These are phyloP conservation scores for Poeciliopsis presidionis DNA, from an alignment of 2,797 vertebrate genomes.

Conservation along the genomic window DNA sequence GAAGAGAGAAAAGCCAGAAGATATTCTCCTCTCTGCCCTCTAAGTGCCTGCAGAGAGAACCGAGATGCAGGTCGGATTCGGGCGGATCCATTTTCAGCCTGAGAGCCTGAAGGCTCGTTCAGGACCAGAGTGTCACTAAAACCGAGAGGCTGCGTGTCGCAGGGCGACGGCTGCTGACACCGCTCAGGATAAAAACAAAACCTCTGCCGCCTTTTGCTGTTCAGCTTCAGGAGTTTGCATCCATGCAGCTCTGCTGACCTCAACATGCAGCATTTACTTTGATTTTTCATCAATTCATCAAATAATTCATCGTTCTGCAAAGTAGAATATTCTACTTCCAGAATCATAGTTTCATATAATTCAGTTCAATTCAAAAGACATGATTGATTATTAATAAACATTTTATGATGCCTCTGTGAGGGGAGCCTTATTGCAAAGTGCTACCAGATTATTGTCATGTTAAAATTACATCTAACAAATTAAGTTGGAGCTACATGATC, in stretches of 20 bases:
- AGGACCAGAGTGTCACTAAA: slow-evolving; percentile 68
- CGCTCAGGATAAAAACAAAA: slow-evolving; percentile 65
- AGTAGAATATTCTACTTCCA: not conserved
- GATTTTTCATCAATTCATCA: not conserved
- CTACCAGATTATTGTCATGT: too few relatives aligned
- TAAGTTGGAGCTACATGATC: too few relatives aligned
- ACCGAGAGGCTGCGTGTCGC: slow-evolving; percentile 59
- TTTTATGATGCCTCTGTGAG: too few relatives aligned
- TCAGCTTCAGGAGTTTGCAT: slow-evolving; percentile 20
- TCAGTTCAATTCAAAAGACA: too few relatives aligned
- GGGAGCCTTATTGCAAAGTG: too few relatives aligned
- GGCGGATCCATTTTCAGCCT: slow-evolving; percentile 64
- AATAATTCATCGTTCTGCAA: not conserved
- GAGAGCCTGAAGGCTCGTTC: slow-evolving; percentile 49
- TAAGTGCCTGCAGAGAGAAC: slow-evolving; percentile 56
- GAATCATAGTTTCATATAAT: not conserved
- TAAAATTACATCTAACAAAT: too few relatives aligned
- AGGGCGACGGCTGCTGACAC: slow-evolving; percentile 66
- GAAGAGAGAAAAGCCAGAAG: not conserved
- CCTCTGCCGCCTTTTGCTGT: slow-evolving; percentile 54
- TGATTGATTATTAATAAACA: too few relatives aligned
- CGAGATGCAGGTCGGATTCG: slow-evolving; percentile 52
- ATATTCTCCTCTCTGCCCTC: slow-evolving; percentile 23
- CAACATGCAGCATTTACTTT: not conserved
- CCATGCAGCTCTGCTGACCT: slow-evolving; percentile 19